phyloP scores from a whole-genome alignment of 2,113 vertebrate species.

The Fulica atra region DNA sequence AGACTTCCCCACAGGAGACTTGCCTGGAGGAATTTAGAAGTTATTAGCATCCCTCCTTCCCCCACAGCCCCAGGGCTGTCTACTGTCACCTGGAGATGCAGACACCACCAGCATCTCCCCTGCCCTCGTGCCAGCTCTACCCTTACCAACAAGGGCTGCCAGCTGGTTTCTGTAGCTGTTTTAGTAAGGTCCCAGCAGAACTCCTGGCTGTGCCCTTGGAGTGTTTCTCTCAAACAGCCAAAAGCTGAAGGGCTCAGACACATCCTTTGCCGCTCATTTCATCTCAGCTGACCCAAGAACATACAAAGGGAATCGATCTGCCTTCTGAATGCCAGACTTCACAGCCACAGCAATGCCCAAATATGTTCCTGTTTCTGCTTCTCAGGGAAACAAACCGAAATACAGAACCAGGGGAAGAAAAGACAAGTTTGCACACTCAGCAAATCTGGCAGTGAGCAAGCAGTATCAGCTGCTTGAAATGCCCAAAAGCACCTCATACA shows the following conservation, averaged over 20 bases:
- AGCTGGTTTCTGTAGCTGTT: neutral
- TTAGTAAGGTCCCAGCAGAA: neutral
- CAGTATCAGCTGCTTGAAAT: rapidly evolving
- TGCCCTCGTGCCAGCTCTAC: rapidly evolving
- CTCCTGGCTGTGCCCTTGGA: neutral
- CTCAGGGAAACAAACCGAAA: neutral
- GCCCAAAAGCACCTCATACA: neutral
- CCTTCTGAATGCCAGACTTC: neutral
- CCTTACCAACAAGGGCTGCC: rapidly evolving
- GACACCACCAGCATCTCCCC: neutral
- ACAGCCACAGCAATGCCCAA: neutral
- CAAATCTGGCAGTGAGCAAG: neutral
- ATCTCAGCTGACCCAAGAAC: neutral
- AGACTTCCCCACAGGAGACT: neutral
- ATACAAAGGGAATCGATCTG: neutral
- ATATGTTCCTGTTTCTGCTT: neutral
- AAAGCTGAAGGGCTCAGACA: neutral
- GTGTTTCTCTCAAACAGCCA: neutral
- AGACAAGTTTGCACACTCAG: neutral
- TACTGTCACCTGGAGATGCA: neutral
- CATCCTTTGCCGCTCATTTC: neutral
- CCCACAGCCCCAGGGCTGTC: neutral
- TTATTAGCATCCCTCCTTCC: neutral
- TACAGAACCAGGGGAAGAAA: neutral
- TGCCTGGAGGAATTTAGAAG: neutral